Percentiles rank a stretch among this genome's conserved stretches.
Conservation (phyloP, 2,888 invertebrate genomes). For the Caenorhabditis plicata region DNA sequence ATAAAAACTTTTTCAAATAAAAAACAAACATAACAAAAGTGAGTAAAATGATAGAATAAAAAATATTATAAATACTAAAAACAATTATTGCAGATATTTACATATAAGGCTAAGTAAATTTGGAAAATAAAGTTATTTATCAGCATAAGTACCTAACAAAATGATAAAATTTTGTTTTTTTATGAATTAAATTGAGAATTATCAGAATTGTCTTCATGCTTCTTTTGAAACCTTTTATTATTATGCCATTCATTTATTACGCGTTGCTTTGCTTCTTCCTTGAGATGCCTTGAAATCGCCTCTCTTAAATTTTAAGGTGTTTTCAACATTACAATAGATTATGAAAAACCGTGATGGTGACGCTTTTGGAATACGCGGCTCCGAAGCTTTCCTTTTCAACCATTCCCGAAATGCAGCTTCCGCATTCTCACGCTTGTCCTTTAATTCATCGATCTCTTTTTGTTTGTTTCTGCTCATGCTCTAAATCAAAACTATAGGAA, state of each 20-base stretch:
- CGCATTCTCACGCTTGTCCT: slow-evolving; percentile 41
- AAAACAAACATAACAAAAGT: too few species aligned
- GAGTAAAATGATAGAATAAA: too few species aligned
- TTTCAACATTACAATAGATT: neutral
- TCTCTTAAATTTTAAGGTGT: slow-evolving; percentile 34
- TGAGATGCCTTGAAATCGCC: slow-evolving; percentile 41
- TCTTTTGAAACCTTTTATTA: slow-evolving; percentile 36
- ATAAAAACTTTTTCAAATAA: too few species aligned
- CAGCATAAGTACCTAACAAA: too few species aligned
- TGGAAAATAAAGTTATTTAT: too few species aligned
- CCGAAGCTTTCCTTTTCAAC: slow-evolving; percentile 41
- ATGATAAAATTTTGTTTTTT: too few species aligned
- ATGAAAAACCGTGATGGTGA: slow-evolving; percentile 38
- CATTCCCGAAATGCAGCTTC: slow-evolving; percentile 50
- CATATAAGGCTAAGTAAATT: too few species aligned
- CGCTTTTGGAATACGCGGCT: slow-evolving; percentile 42
- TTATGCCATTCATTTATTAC: slow-evolving; percentile 48
- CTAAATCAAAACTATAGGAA: too few species aligned
- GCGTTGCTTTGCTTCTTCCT: slow-evolving; percentile 43
- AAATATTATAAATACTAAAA: too few species aligned
- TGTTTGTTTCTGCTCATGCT: slow-evolving; percentile 43
- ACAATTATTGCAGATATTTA: too few species aligned
- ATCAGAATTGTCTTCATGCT: too few species aligned
- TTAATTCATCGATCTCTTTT: slow-evolving; percentile 38
- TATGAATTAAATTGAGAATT: too few species aligned